Percentiles rank a stretch among this genome's conserved stretches.
Evolutionary conservation across 2,797 vertebrate genomes (phyloP).

Genomic region (Myotis daubentonii): DNA sequence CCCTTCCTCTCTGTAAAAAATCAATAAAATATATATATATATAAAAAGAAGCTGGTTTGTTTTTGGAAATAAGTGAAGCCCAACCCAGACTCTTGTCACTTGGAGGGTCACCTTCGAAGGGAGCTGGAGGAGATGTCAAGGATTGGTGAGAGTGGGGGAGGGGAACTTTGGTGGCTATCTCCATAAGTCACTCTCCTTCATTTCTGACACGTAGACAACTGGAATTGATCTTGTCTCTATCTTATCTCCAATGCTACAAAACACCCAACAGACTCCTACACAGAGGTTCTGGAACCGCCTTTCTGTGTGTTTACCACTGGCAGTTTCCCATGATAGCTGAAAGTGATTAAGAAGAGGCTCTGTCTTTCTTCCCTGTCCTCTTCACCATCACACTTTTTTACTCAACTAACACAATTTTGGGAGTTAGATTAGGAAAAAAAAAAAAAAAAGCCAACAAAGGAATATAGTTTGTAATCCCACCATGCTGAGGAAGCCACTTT

Average conservation of each 20-base stretch:
- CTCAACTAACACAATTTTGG: conserved; percentile 17
- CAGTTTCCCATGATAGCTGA: not conserved
- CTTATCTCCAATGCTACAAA: not conserved
- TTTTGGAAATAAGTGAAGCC: not conserved
- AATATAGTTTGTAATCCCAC: conserved; percentile 58
- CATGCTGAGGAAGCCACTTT: conserved; percentile 51
- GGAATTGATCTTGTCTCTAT: not conserved
- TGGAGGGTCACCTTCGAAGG: not conserved
- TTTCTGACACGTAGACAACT: not conserved
- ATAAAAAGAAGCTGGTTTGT: not conserved
- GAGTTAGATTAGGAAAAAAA: not conserved
- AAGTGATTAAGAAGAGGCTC: not conserved
- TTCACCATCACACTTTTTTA: conserved; percentile 1
- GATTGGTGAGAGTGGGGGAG: rapidly evolving
- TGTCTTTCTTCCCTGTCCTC: not conserved
- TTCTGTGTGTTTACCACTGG: not conserved
- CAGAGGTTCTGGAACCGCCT: not conserved
- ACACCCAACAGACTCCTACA: not conserved
- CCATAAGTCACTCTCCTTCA: not conserved
- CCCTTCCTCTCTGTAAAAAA: too few species aligned
- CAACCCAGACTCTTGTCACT: not conserved
- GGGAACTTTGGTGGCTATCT: not conserved
- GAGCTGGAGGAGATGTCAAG: not conserved
- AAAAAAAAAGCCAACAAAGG: conserved; percentile 35
- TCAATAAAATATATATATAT: too few species aligned